These are phyloP conservation scores for Pelusios castaneus DNA, from an alignment of 2,113 vertebrate genomes.

Conservation along the genomic window DNA sequence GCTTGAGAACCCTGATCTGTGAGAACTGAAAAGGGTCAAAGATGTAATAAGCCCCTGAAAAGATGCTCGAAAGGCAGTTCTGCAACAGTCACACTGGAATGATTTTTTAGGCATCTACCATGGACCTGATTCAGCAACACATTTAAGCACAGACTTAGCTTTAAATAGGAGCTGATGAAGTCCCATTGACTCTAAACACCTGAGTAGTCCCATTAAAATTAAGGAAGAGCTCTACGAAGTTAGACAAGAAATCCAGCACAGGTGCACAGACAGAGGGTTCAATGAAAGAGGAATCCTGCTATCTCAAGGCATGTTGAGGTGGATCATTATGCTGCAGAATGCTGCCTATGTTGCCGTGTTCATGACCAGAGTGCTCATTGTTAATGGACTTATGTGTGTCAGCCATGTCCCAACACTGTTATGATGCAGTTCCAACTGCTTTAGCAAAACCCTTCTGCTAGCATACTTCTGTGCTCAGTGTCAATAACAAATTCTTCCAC, in stretches of 20 bases:
- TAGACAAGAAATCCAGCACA: not conserved
- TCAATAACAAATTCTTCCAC: not conserved
- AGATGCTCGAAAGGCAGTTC: not conserved
- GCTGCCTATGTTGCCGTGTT: not conserved
- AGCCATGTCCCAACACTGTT: not conserved
- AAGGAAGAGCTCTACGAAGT: not conserved
- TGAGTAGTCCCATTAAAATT: not conserved
- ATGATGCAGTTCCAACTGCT: not conserved
- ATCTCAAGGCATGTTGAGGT: not conserved
- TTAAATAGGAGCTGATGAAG: not conserved
- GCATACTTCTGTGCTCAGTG: not conserved
- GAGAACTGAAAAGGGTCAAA: not conserved
- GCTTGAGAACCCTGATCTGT: no score
- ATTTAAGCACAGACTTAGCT: rapidly evolving
- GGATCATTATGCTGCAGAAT: constrained; percentile 11
- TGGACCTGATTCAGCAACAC: not conserved
- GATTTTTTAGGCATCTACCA: not conserved
- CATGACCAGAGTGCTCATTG: not conserved
- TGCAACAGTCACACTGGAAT: rapidly evolving
- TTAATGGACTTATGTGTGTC: rapidly evolving
- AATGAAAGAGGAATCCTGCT: not conserved
- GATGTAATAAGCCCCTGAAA: not conserved
- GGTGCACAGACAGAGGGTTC: not conserved
- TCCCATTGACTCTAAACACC: rapidly evolving
- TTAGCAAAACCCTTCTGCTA: not conserved